phyloP scores from a whole-genome alignment of 35 echinoderm and acorn worm species.

The Heliocidaris erythrogramma region DNA sequence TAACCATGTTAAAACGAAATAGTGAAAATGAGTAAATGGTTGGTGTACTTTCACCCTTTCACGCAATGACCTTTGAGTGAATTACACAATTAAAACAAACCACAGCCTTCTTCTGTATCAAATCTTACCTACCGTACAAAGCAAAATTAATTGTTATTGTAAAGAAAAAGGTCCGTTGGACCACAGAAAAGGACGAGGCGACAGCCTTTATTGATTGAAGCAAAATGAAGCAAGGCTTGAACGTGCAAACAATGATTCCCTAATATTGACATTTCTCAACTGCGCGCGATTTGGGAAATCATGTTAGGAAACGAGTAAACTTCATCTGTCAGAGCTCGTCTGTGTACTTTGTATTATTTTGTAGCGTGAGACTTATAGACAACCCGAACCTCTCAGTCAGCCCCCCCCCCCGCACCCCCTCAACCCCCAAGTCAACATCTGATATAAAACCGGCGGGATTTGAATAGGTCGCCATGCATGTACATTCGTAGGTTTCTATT shows the following conservation, averaged over 20 bases:
- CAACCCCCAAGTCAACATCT: neutral
- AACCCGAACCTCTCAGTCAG: neutral
- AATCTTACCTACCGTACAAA: neutral
- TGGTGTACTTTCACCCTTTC: too few relatives aligned
- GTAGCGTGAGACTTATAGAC: neutral
- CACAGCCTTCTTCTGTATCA: neutral
- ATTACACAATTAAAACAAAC: too few relatives aligned
- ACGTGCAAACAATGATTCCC: neutral
- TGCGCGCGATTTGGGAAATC: neutral
- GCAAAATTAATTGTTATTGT: neutral
- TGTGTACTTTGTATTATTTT: neutral
- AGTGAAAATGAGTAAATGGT: too few relatives aligned
- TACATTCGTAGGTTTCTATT: too few relatives aligned
- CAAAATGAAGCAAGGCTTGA: neutral
- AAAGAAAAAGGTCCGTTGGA: neutral
- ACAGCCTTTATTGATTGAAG: neutral
- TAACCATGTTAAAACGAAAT: too few relatives aligned
- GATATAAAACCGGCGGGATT: too few relatives aligned
- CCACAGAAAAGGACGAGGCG: neutral
- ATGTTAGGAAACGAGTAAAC: neutral
- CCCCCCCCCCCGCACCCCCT: neutral
- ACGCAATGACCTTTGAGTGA: too few relatives aligned
- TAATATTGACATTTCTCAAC: slow-evolving; percentile 13
- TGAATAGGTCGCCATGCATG: too few relatives aligned
- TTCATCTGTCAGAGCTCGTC: neutral